Evolutionary conservation across 2,888 invertebrate genomes (phyloP).

Genomic region (Octonoba sinensis): DNA sequence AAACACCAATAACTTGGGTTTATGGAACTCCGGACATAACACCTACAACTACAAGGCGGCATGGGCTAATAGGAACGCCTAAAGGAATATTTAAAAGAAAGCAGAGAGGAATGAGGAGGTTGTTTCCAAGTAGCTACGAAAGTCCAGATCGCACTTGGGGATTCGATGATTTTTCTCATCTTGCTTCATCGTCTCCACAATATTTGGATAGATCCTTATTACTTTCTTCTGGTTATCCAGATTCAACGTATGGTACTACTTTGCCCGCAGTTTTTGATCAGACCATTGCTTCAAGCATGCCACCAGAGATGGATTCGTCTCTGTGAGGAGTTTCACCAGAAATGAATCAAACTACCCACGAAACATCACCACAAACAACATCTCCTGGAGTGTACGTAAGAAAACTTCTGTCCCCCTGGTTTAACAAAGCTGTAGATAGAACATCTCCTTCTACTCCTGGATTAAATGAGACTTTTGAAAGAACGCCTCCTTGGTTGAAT

Average conservation of each 20-base stretch:
- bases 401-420: no score
- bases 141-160: background rate
- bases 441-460: background rate
- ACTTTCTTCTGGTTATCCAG: background rate
- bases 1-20: no score
- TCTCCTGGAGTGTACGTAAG: background rate
- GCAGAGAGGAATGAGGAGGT: constrained; percentile 12
- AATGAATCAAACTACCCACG: background rate
- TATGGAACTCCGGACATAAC: background rate
- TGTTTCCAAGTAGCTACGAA: background rate
- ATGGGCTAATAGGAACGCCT: constrained; percentile 12
- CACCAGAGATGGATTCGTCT: no score
- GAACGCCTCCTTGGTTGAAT: background rate
- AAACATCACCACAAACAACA: background rate
- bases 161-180: background rate
- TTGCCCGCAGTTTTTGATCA: background rate
- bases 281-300: background rate
- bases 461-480: background rate
- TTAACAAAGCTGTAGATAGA: no score
- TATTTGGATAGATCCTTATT: background rate
- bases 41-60: background rate
- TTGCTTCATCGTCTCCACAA: background rate
- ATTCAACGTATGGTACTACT: background rate
- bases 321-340: background rate
- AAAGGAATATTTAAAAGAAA: constrained; percentile 11